Conservation (phyloP, 1,140 invertebrate species). For the Nasonia vitripennis region DNA sequence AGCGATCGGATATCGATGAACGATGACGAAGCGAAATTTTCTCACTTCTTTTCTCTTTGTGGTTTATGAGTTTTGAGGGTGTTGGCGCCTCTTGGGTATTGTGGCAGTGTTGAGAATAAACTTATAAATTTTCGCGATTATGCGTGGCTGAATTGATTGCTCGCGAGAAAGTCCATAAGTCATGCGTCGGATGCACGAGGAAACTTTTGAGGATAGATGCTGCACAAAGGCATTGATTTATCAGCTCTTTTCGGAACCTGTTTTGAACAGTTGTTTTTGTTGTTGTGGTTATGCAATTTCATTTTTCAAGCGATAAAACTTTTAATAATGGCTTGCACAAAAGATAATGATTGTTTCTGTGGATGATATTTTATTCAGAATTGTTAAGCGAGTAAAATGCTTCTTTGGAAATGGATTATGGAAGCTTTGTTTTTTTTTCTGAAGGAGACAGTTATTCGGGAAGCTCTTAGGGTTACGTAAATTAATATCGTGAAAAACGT, state of each 20-base stretch:
- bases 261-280: no score
- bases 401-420: background rate
- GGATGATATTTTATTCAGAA: background rate
- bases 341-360: background rate
- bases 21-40: no score
- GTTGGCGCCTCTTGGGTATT: background rate
- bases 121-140: background rate
- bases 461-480: no score
- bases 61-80: background rate
- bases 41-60: no score
- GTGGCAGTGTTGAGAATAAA: background rate
- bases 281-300: background rate
- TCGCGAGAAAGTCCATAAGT: constrained; percentile 5
- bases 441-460: no score
- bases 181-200: no score
- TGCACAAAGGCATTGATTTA: background rate
- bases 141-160: background rate
- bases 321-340: background rate
- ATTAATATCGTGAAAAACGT: no score
- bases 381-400: background rate
- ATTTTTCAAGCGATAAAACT: background rate
- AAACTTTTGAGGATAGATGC: background rate
- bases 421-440: no score
- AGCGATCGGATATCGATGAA: no score
- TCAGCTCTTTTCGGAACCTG: background rate